Evolutionary conservation across 1,140 invertebrate genomes (phyloP).

Genomic region (Lethrus apterus): DNA sequence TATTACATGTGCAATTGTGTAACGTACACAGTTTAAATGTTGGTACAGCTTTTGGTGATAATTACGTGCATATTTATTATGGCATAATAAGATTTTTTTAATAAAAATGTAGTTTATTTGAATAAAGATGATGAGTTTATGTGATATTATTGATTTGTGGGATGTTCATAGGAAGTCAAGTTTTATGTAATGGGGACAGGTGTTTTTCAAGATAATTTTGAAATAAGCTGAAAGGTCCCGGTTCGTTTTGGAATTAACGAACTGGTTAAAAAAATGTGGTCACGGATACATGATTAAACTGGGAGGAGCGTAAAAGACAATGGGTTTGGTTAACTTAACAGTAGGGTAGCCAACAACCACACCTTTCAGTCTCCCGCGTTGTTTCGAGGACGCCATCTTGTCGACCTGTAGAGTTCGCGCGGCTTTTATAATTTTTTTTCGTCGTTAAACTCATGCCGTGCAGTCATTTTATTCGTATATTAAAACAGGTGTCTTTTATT

Average conservation of each 20-base stretch:
- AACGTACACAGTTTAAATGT: too few relatives aligned
- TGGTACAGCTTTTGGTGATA: too few relatives aligned
- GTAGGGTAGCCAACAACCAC: conserved; percentile 27
- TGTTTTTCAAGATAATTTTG: too few relatives aligned
- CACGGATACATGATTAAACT: conserved; percentile 20
- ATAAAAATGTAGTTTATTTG: too few relatives aligned
- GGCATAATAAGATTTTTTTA: too few relatives aligned
- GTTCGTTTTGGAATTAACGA: too few relatives aligned
- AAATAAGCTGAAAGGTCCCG: too few relatives aligned
- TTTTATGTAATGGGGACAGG: not conserved
- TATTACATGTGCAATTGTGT: too few relatives aligned
- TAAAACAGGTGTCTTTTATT: conserved; percentile 30
- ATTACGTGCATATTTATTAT: too few relatives aligned
- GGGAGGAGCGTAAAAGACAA: conserved; percentile 29
- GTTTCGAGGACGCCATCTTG: conserved; percentile 28
- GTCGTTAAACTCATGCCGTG: conserved; percentile 24
- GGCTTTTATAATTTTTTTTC: not conserved
- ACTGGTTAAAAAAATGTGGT: conserved; percentile 4
- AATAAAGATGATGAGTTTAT: too few relatives aligned
- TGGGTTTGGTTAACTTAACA: conserved; percentile 22
- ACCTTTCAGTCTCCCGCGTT: conserved; percentile 23
- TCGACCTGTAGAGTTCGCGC: conserved; percentile 15
- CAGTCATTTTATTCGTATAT: conserved; percentile 29
- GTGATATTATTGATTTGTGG: too few relatives aligned
- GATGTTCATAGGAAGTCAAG: not conserved